Percentiles rank a stretch among this genome's conserved stretches.
These are phyloP conservation scores for Podarcis cretensis DNA, from an alignment of 2,113 vertebrate species.

Conservation along the genomic window DNA sequence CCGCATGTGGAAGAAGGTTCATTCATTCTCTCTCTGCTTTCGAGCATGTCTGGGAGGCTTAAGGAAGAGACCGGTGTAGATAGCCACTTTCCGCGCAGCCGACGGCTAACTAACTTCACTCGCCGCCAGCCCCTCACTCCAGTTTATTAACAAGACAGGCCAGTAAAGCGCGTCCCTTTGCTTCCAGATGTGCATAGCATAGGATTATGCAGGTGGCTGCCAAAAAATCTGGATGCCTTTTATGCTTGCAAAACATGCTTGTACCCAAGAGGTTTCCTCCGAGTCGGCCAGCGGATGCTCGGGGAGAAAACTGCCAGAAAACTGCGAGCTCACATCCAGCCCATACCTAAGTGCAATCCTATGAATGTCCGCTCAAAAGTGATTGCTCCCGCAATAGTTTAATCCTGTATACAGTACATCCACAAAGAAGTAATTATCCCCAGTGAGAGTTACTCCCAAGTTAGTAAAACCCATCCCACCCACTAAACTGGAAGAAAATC, in stretches of 20 bases:
- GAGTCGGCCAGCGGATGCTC: not conserved
- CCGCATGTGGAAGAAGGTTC: not conserved
- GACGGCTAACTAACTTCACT: constrained; percentile 61
- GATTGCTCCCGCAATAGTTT: no score
- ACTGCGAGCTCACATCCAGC: constrained; percentile 35
- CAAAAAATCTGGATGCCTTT: not conserved
- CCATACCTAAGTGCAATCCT: constrained; percentile 39
- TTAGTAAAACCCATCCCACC: no score
- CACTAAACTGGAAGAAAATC: not conserved
- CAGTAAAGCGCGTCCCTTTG: constrained; percentile 42
- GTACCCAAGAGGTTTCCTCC: constrained; percentile 34
- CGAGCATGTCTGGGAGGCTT: not conserved
- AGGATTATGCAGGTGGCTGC: constrained; percentile 22
- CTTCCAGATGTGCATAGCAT: not conserved
- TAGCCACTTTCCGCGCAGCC: not conserved
- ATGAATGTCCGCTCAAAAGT: not conserved
- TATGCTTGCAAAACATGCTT: constrained; percentile 26
- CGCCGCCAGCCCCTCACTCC: constrained; percentile 25
- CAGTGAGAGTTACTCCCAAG: no score
- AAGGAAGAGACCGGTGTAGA: not conserved
- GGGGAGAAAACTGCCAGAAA: constrained; percentile 2
- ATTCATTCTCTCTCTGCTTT: not conserved
- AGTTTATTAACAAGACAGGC: constrained; percentile 56
- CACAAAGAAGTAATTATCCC: no score
- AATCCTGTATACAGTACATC: no score